These are phyloP conservation scores for Pelochelys cantorii DNA, from an alignment of 2,797 vertebrate species.

Conservation along the genomic window DNA sequence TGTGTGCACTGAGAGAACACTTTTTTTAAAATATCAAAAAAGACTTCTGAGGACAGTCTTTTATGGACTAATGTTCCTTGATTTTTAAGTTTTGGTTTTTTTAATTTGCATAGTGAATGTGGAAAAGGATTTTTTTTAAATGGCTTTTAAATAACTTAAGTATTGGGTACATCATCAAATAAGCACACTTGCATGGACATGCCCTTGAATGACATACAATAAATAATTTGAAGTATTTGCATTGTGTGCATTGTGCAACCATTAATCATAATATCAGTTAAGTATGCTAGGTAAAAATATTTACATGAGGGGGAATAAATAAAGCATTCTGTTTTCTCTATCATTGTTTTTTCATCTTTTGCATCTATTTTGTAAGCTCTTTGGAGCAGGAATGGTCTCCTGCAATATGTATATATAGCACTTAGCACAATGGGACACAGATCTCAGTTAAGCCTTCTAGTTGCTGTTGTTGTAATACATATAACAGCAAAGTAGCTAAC, in stretches of 20 bases:
- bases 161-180: slow-evolving; percentile 5
- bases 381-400: background rate
- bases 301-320: background rate
- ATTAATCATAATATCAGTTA: slow-evolving; percentile 8
- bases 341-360: slow-evolving; percentile 3
- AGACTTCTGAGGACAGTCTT: background rate
- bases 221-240: too few species aligned
- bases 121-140: background rate
- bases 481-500: background rate
- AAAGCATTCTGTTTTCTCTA: background rate
- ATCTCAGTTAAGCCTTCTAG: slow-evolving; percentile 1
- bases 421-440: background rate
- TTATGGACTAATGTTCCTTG: background rate
- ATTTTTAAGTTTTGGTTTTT: background rate
- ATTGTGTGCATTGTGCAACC: background rate
- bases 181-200: background rate
- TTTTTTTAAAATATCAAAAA: background rate
- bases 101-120: background rate
- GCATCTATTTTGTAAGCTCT: slow-evolving; percentile 14
- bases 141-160: background rate
- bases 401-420: background rate
- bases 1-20: background rate
- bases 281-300: slow-evolving; percentile 4
- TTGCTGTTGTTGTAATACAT: background rate
- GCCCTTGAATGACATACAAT: background rate